A percentile compares a stretch with the other conserved stretches of the same genome.
These are phyloP conservation scores for Azorinus chamasolen DNA, from an alignment of 2,888 invertebrate species.

Conservation along the genomic window DNA sequence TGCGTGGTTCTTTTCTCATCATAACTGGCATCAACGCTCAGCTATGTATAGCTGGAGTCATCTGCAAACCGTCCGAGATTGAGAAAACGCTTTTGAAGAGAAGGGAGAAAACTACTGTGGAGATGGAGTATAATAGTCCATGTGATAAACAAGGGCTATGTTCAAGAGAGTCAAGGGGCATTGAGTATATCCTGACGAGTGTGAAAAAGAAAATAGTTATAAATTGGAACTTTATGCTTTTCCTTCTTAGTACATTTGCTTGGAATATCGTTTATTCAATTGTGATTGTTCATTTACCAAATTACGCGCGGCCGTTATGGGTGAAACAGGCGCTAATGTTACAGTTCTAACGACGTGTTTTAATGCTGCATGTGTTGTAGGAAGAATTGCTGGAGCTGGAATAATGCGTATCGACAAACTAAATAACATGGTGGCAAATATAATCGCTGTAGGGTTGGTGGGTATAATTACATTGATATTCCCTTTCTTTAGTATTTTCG, in stretches of 20 bases:
- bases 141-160: neutral
- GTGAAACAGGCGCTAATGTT: constrained; percentile 20
- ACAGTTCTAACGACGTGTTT: constrained; percentile 52
- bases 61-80: constrained; percentile 49
- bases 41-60: constrained; percentile 52
- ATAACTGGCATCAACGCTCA: constrained; percentile 54
- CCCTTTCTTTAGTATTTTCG: constrained; percentile 32
- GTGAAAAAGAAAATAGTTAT: constrained; percentile 6
- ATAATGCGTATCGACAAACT: constrained; percentile 11
- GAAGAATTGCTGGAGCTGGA: constrained; percentile 33
- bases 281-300: constrained; percentile 55
- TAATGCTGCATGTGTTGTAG: constrained; percentile 38
- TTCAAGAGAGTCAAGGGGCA: no score
- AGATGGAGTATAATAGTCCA: no score
- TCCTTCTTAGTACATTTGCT: constrained; percentile 46
- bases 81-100: constrained; percentile 33
- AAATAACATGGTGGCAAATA: constrained; percentile 29
- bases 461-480: constrained; percentile 41
- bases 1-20: constrained; percentile 59
- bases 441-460: constrained; percentile 21
- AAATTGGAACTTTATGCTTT: constrained; percentile 33
- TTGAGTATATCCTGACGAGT: neutral
- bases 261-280: constrained; percentile 50
- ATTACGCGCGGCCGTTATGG: constrained; percentile 40
- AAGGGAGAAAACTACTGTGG: neutral